A percentile compares a stretch with the other conserved stretches of the same genome.
These are phyloP conservation scores for Zosterops pallidus DNA, from an alignment of 2,113 vertebrate genomes.

Conservation along the genomic window DNA sequence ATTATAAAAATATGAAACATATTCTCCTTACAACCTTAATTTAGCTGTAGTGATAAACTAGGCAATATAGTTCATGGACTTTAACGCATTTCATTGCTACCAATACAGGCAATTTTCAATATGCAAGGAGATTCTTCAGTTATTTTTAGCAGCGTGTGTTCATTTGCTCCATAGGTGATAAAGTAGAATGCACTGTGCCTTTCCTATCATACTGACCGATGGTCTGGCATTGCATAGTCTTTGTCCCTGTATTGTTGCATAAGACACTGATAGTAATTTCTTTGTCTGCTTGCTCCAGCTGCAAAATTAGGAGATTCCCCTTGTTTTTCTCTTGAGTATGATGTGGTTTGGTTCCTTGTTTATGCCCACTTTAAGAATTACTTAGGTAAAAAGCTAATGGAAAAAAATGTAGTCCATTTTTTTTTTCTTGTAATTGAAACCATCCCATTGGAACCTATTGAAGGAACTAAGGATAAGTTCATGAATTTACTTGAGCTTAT, in stretches of 20 bases:
- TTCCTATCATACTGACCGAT: not conserved
- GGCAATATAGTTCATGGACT: not conserved
- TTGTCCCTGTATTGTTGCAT: not conserved
- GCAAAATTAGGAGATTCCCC: not conserved
- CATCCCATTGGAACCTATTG: not conserved
- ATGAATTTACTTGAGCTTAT: conserved; percentile 12
- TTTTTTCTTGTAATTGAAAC: conserved; percentile 47
- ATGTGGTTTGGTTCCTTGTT: not conserved
- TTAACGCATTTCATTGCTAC: not conserved
- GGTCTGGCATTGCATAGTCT: not conserved
- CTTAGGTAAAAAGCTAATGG: not conserved
- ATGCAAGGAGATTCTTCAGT: not conserved
- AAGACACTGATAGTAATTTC: not conserved
- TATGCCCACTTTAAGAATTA: not conserved
- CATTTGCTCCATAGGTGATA: not conserved
- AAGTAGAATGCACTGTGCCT: not conserved
- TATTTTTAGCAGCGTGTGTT: not conserved
- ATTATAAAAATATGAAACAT: not conserved
- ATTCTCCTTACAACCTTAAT: not conserved
- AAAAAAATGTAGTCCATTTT: not conserved
- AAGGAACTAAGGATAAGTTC: conserved; percentile 6
- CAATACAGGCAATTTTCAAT: not conserved
- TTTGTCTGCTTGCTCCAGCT: not conserved
- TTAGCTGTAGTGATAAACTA: not conserved
- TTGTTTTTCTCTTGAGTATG: not conserved